These are phyloP conservation scores for Dreissena rostriformis DNA, from an alignment of 1,140 invertebrate species.

Conservation along the genomic window DNA sequence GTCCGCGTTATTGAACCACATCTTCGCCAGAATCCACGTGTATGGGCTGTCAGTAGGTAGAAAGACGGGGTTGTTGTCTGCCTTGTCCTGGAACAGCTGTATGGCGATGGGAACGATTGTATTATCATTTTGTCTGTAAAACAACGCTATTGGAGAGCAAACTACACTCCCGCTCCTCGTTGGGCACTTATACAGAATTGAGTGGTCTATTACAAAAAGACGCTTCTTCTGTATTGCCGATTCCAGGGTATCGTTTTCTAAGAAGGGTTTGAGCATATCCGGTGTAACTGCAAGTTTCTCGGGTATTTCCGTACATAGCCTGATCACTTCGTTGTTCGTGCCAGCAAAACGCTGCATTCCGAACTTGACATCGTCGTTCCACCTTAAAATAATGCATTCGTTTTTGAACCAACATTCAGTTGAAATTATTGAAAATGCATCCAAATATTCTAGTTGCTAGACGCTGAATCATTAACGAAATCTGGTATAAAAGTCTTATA, in stretches of 20 bases:
- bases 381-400: neutral
- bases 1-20: slow-evolving; percentile 83
- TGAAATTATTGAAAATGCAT: no score
- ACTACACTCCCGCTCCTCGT: neutral
- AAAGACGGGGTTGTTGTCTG: slow-evolving; percentile 79
- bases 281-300: slow-evolving; percentile 65
- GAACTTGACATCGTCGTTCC: neutral
- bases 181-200: slow-evolving; percentile 25
- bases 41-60: slow-evolving; percentile 79
- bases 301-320: slow-evolving; percentile 77
- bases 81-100: slow-evolving; percentile 77
- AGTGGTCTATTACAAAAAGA: slow-evolving; percentile 43
- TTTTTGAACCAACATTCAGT: no score
- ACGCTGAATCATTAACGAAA: no score
- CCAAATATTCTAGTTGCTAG: no score
- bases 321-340: slow-evolving; percentile 63
- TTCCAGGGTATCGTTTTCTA: slow-evolving; percentile 26
- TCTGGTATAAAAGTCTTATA: no score
- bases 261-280: slow-evolving; percentile 38
- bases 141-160: slow-evolving; percentile 76
- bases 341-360: neutral
- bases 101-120: slow-evolving; percentile 78
- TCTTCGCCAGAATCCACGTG: slow-evolving; percentile 82
- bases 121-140: slow-evolving; percentile 74
- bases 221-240: slow-evolving; percentile 23